Evolutionary conservation across 1,140 invertebrate genomes (phyloP).

Genomic region (Pantala flavescens): DNA sequence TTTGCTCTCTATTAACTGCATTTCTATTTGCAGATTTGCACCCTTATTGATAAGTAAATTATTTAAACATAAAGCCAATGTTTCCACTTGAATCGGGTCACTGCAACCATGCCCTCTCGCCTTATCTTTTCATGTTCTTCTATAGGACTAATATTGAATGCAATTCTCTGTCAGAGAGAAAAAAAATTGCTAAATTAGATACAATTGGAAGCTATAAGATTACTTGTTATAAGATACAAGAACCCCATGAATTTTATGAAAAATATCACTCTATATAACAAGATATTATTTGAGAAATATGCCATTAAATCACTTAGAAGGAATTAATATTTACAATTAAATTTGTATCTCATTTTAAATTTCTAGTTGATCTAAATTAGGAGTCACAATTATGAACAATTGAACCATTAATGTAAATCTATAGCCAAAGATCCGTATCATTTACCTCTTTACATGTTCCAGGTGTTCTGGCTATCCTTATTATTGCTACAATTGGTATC

Average conservation of each 20-base stretch:
- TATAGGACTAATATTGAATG: constrained; percentile 41
- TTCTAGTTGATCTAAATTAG: no score
- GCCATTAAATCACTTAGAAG: no score
- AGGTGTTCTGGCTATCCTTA: constrained; percentile 44
- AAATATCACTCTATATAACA: no score
- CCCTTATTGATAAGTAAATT: not conserved
- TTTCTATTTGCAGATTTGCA: not conserved
- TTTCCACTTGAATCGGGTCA: constrained; percentile 39
- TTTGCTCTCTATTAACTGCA: not conserved
- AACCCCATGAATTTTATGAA: no score
- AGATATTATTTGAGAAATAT: no score
- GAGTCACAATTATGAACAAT: no score
- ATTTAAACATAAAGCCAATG: constrained; percentile 45
- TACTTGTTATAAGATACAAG: no score
- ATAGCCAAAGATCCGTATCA: no score
- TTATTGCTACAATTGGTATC: constrained; percentile 53
- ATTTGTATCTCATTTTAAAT: no score
- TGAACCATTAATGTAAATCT: no score
- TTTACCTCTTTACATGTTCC: constrained; percentile 49
- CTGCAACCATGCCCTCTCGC: constrained; percentile 32
- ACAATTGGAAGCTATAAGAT: no score
- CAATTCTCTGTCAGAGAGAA: constrained; percentile 37
- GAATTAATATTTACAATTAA: no score
- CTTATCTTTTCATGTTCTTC: constrained; percentile 42
- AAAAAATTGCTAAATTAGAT: constrained; percentile 17